phyloP scores from a whole-genome alignment of 2,888 invertebrate species.

The Athalia rosae region DNA sequence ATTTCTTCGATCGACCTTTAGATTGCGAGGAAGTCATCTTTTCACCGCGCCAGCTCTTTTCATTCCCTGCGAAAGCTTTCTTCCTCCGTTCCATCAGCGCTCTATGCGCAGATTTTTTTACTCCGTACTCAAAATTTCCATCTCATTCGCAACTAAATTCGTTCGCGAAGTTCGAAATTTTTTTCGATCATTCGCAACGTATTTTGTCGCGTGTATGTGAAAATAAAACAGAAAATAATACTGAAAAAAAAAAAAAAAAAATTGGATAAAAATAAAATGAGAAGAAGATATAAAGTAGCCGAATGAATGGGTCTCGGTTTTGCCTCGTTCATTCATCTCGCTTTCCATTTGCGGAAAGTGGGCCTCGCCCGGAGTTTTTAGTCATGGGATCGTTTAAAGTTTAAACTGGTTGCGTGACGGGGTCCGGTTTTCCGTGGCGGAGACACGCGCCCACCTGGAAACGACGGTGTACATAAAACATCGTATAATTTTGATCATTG shows the following conservation, averaged over 20 bases:
- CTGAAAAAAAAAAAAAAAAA: no score
- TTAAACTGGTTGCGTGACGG: slow-evolving; percentile 24
- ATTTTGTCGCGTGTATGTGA: not conserved
- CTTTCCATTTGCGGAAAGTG: slow-evolving; percentile 30
- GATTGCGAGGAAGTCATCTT: slow-evolving; percentile 24
- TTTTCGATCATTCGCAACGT: no score
- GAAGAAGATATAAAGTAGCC: not conserved
- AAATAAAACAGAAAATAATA: not conserved
- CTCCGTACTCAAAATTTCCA: not conserved
- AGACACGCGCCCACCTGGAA: slow-evolving; percentile 56
- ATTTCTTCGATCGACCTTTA: slow-evolving; percentile 37
- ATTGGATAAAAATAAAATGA: not conserved
- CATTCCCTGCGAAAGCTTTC: not conserved
- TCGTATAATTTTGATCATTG: not conserved
- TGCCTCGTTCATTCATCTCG: slow-evolving; percentile 31
- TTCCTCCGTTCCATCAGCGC: slow-evolving; percentile 7
- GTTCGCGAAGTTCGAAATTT: not conserved
- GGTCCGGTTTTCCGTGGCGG: slow-evolving; percentile 12
- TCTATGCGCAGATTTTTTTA: not conserved
- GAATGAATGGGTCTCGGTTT: slow-evolving; percentile 29
- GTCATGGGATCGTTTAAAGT: not conserved
- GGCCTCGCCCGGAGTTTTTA: slow-evolving; percentile 26
- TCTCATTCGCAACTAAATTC: not conserved
- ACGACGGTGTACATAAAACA: slow-evolving; percentile 19
- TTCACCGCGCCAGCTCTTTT: not conserved